phyloP scores from a whole-genome alignment of 1,140 invertebrate genomes.

The Vanessa atalanta region DNA sequence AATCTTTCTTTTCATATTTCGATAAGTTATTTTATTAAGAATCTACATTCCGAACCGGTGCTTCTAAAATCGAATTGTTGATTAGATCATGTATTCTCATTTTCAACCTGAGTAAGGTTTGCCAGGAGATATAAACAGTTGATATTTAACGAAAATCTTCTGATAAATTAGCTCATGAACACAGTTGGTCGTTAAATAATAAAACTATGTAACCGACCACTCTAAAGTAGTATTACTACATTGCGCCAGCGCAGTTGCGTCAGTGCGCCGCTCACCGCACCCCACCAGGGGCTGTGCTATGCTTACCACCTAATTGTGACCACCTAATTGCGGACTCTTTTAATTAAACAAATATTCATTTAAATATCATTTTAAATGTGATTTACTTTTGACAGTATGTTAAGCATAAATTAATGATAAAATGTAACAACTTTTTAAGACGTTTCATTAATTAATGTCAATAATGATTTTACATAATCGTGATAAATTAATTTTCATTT shows the following conservation, averaged over 20 bases:
- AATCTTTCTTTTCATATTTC: no score
- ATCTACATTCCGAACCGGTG: no score
- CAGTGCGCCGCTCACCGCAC: conserved; percentile 61
- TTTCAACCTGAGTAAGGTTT: no score
- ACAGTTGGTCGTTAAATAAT: background rate
- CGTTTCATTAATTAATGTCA: background rate
- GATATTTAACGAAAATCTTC: no score
- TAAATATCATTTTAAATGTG: background rate
- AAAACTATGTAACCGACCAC: conserved; percentile 32
- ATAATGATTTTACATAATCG: background rate
- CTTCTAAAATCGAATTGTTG: no score
- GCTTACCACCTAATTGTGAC: conserved; percentile 34
- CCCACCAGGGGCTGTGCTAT: conserved; percentile 47
- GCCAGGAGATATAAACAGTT: no score
- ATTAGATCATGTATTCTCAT: no score
- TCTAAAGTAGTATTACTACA: conserved; percentile 34
- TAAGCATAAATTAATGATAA: background rate
- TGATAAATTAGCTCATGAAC: background rate
- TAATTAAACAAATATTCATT: conserved; percentile 14
- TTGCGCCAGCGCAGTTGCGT: conserved; percentile 54
- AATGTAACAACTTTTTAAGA: background rate
- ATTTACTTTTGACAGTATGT: no score
- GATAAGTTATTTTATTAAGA: no score
- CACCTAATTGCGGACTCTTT: conserved; percentile 30
- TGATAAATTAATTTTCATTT: background rate